A percentile compares a stretch with the other conserved stretches of the same genome.
Conservation (phyloP, 2,888 invertebrate genomes). For the Thereva unica region DNA sequence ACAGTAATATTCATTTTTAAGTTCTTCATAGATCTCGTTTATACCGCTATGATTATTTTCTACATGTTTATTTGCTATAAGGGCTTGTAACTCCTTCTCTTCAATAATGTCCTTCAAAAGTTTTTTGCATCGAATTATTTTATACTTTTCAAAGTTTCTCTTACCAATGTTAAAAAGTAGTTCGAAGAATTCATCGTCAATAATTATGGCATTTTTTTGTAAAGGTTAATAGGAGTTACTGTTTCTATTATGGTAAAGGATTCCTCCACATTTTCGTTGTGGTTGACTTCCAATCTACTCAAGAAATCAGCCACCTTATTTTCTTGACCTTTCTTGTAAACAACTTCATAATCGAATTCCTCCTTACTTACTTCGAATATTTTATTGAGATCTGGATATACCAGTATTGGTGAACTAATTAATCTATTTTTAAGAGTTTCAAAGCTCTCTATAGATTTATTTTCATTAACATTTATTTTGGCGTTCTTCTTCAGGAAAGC, state of each 20-base stretch:
- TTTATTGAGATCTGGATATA: conserved; percentile 52
- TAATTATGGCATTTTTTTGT: conserved; percentile 3
- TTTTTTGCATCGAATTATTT: conserved; percentile 15
- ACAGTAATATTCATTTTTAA: too few species aligned
- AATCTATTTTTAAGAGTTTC: conserved; percentile 35
- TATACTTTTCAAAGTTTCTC: conserved; percentile 3
- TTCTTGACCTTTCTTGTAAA: too few species aligned
- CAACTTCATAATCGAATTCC: too few species aligned
- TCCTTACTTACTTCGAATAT: too few species aligned
- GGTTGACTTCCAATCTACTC: too few species aligned
- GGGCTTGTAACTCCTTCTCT: too few species aligned
- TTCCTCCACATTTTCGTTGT: conserved; percentile 1
- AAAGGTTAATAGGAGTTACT: conserved; percentile 15
- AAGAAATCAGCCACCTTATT: too few species aligned
- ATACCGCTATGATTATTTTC: too few species aligned
- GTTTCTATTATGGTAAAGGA: not conserved
- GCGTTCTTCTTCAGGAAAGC: conserved; percentile 2
- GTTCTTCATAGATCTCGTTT: too few species aligned
- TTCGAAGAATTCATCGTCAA: conserved; percentile 4
- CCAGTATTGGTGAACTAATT: conserved; percentile 48
- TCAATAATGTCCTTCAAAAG: conserved; percentile 11
- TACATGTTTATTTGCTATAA: too few species aligned
- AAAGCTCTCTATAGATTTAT: conserved; percentile 26
- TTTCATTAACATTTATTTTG: conserved; percentile 8
- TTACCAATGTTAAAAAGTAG: not conserved